Percentiles rank a stretch among this genome's conserved stretches.
These are phyloP conservation scores for Irena cyanogastra DNA, from an alignment of 2,113 vertebrate genomes.

Conservation along the genomic window DNA sequence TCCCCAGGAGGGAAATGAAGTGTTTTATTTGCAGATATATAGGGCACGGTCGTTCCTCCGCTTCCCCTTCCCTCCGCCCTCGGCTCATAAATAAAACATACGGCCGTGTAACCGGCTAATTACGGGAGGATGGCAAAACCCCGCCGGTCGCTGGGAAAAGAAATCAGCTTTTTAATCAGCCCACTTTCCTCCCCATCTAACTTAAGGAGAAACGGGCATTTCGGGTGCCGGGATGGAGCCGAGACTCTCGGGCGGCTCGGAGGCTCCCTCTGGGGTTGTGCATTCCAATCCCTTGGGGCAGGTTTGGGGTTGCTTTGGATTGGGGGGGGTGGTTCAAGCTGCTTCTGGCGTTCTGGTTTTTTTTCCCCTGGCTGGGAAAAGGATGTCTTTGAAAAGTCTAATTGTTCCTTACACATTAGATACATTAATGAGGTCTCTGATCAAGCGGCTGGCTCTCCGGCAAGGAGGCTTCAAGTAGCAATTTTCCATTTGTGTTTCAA, in stretches of 20 bases:
- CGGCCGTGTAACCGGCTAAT: slow-evolving; percentile 63
- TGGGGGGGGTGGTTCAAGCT: background rate
- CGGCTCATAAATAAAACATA: slow-evolving; percentile 67
- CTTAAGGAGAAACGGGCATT: background rate
- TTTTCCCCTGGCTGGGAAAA: background rate
- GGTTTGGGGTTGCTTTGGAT: background rate
- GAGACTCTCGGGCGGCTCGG: background rate
- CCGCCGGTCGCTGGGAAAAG: slow-evolving; percentile 34
- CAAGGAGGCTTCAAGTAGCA: slow-evolving; percentile 73
- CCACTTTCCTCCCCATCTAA: background rate
- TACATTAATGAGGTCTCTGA: slow-evolving; percentile 68
- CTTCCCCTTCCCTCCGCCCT: slow-evolving; percentile 61
- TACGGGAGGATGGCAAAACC: slow-evolving; percentile 61
- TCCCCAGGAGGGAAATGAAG: slow-evolving; percentile 65
- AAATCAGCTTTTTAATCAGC: slow-evolving; percentile 47
- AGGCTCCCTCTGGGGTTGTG: background rate
- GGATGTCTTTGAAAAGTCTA: slow-evolving; percentile 34
- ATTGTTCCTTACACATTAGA: slow-evolving; percentile 52
- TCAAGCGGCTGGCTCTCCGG: slow-evolving; percentile 52
- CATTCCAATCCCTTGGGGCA: background rate
- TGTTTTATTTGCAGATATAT: slow-evolving; percentile 62
- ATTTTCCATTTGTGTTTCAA: slow-evolving; percentile 78
- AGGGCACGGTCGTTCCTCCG: slow-evolving; percentile 48
- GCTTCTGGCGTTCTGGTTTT: background rate
- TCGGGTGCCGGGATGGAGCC: background rate